Base-by-base conservation (phyloP, 2,113 vertebrate genomes). In the Ctenodactylus gundi region DNA sequence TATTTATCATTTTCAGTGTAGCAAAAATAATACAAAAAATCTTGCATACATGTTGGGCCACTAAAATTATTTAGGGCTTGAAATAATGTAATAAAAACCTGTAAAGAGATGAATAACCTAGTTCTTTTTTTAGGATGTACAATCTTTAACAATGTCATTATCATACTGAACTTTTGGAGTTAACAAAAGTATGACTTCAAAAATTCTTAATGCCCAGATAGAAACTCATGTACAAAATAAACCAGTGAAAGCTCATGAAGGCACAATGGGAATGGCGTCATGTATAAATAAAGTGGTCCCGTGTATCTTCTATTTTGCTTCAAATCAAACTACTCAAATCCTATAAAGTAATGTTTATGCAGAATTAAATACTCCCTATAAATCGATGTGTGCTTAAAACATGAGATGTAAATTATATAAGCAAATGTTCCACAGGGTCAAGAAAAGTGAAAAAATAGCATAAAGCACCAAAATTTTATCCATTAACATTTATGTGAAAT, bases 351-450 rank as follows among this genome's bases (percentile, higher is more conserved):
- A 82, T 68, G 77, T 76, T 77, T 80, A 53, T 67, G 11, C 62
- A 80, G 77, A 88, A 91, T 20, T 51, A 80, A 70, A 25, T 15
- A 23, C 55, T 36, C 60, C 12, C 25, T 70, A 4, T 49, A 88
- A 93, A 83, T 39, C 49, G 31, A 36, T 75, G 29, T 67, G 6
- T 68, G 49, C 86, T 84, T 90, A 92, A 86, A 96, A 85, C 53
- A 87, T 31, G 41, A 75, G 34, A 4, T 90, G 7, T 90, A 86
- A 83, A 75, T 60, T 70, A 68, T 64, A 49, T 51, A 94, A 15
- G 62, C 9, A 77, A 84, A 68, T 84, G 20, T 88, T 83, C n/a
- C 55, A 6, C 21, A 83, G 62, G 27, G 46, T 86, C 76, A 78
- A 90, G 13, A 95, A 83, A 70, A 65, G 41, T 80, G 31, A 21